These are phyloP conservation scores for Cynoglossus semilaevis DNA, from an alignment of 2,113 vertebrate genomes.

Conservation along the genomic window DNA sequence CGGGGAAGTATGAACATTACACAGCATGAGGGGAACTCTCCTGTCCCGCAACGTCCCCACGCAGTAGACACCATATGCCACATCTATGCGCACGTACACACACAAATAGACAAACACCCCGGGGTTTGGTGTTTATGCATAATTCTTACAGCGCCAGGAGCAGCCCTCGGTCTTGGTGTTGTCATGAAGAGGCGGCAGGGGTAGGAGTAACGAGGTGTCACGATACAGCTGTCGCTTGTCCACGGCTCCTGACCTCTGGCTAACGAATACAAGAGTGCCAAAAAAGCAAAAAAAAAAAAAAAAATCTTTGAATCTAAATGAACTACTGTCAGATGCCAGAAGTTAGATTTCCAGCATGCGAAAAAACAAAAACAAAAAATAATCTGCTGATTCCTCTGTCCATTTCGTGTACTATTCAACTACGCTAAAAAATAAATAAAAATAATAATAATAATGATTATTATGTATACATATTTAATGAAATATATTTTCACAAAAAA, in stretches of 20 bases:
- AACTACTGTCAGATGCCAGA: background rate
- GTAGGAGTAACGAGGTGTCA: constrained; percentile 65
- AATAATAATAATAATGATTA: too few relatives aligned
- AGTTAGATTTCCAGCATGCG: background rate
- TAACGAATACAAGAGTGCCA: constrained; percentile 39
- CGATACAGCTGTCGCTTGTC: constrained; percentile 42
- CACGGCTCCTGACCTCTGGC: constrained; percentile 48
- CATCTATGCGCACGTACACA: constrained; percentile 14
- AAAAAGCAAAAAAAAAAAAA: too few relatives aligned
- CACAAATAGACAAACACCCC: too few relatives aligned
- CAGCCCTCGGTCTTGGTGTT: constrained; percentile 51
- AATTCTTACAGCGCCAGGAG: constrained; percentile 58
- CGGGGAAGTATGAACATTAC: constrained; percentile 46
- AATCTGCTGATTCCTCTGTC: too few relatives aligned
- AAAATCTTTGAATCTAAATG: constrained; percentile 35
- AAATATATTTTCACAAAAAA: too few relatives aligned
- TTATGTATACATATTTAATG: too few relatives aligned
- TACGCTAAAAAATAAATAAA: too few relatives aligned
- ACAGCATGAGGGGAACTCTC: constrained; percentile 55
- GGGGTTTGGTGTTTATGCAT: constrained; percentile 30
- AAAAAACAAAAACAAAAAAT: too few relatives aligned
- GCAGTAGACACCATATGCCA: constrained; percentile 59
- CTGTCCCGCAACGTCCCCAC: constrained; percentile 49
- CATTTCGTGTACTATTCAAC: too few relatives aligned
- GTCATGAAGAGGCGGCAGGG: constrained; percentile 34